These are phyloP conservation scores for Drosophila equinoxialis DNA, from an alignment of 1,140 invertebrate genomes.

Conservation along the genomic window DNA sequence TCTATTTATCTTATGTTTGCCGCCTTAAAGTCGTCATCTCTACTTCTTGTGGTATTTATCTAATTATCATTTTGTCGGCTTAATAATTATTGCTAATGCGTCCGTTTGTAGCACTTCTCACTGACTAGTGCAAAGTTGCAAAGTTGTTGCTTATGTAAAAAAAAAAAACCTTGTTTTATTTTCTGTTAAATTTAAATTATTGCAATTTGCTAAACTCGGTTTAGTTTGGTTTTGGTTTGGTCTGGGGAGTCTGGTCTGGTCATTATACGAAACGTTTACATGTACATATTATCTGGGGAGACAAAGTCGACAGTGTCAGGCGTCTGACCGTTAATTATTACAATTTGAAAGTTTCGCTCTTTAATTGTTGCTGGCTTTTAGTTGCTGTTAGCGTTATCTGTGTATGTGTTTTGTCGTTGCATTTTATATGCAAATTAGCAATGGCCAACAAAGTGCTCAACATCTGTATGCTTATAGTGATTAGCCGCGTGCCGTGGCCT, in stretches of 20 bases:
- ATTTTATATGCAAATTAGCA: conserved; percentile 70
- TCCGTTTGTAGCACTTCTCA: not conserved
- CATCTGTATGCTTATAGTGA: conserved; percentile 30
- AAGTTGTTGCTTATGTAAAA: conserved; percentile 58
- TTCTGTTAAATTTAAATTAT: conserved; percentile 70
- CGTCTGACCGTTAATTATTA: conserved; percentile 36
- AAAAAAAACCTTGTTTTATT: conserved; percentile 29
- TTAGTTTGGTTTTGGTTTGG: conserved; percentile 17
- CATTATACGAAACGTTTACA: conserved; percentile 34
- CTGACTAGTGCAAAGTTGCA: conserved; percentile 48
- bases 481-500: conserved; percentile 38
- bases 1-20: conserved; percentile 33
- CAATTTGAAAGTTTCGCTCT: conserved; percentile 58
- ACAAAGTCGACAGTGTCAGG: conserved; percentile 18
- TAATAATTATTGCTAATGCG: conserved; percentile 58
- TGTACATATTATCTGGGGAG: conserved; percentile 12
- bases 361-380: conserved; percentile 61
- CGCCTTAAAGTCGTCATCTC: conserved; percentile 24
- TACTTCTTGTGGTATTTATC: conserved; percentile 41
- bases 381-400: conserved; percentile 27
- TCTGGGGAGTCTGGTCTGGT: conserved; percentile 26
- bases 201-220: conserved; percentile 53
- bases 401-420: conserved; percentile 31
- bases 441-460: conserved; percentile 37
- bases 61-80: conserved; percentile 61